Base-by-base conservation (phyloP, 2,113 vertebrate species). In the Crotalus tigris region DNA sequence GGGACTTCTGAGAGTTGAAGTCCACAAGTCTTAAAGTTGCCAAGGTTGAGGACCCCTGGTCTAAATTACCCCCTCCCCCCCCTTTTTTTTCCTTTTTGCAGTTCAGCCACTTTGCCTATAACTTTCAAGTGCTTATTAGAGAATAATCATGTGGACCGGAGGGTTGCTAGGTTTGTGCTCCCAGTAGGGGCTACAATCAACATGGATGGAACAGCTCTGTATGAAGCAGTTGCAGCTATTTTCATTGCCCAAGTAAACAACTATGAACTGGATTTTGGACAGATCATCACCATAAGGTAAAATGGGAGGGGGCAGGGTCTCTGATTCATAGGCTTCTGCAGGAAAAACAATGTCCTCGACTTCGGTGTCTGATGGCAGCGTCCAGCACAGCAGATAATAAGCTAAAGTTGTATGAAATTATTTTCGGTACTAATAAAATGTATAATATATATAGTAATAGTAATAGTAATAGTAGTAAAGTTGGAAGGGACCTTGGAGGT, bases 81-180 rank as follows among this genome's bases (percentile, higher is more conserved):
- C 49, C 7, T 0, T 9, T 51, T 51, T 44, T 9, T 54, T 95
- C n/a, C 26, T 94, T 23, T 15, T 90, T 93, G 49, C 97, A 99
- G 99, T 97, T 99, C 99, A 92, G 99, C 99, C 97, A 99, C 99
- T 0, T 96, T 99, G 98, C 99, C 99, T 97, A 99, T 99, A 97
- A 99, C 99, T 94, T 99, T 99, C 98, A 99, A 99, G 98, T 99
- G 99, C 98, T 99, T 99, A 94, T 96, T 99, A 97, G 99, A 99
- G 96, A 99, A 99, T 96, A 99, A 99, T 95, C 99, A 99, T 87
- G 99, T 99, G 2, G 99, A 99, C 96, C 97, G 99, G 85, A 98
- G 99, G 85, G 98, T 99, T 24, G 99, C 99, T 0, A 98, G 99
- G 81, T 99, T 99, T 0, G 99, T 99, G 97, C 98, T 99, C 91